These are phyloP conservation scores for Chiloscyllium plagiosum DNA, from an alignment of 2,113 vertebrate genomes.

Conservation along the genomic window DNA sequence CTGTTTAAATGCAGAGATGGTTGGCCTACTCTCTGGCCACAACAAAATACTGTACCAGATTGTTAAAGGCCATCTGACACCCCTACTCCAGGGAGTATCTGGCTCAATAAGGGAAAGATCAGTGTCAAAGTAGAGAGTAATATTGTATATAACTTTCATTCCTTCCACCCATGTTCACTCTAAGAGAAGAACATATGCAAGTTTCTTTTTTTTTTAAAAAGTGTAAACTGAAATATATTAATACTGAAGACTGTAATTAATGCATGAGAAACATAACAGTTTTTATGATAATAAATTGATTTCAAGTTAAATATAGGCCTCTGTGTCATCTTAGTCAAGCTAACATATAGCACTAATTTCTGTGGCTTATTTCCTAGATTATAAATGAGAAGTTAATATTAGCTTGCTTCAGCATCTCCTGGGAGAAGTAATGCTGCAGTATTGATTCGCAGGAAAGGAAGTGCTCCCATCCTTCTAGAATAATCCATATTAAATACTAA, in stretches of 20 bases:
- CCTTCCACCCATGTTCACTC: slow-evolving; percentile 30
- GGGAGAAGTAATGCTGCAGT: not conserved
- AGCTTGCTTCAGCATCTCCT: not conserved
- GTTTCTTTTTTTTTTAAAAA: slow-evolving; percentile 21
- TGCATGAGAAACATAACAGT: slow-evolving; percentile 31
- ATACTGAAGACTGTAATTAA: slow-evolving; percentile 37
- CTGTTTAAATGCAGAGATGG: not conserved
- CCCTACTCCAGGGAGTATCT: not conserved
- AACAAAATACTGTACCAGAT: not conserved
- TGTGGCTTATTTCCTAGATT: not conserved
- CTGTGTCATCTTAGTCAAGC: not conserved
- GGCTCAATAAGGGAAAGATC: not conserved
- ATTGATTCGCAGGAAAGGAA: not conserved
- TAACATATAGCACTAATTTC: not conserved
- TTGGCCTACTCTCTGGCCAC: not conserved
- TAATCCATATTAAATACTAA: not conserved
- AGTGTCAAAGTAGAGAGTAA: not conserved
- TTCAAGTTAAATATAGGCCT: not conserved
- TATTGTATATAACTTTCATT: slow-evolving; percentile 27
- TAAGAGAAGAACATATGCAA: slow-evolving; percentile 38
- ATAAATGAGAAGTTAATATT: not conserved
- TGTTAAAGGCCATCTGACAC: not conserved
- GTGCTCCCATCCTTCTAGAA: not conserved
- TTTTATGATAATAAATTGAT: slow-evolving; percentile 37
- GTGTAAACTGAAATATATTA: slow-evolving; percentile 36